Conservation (phyloP, 1,140 invertebrate species). For the Papilio aristodemus region DNA sequence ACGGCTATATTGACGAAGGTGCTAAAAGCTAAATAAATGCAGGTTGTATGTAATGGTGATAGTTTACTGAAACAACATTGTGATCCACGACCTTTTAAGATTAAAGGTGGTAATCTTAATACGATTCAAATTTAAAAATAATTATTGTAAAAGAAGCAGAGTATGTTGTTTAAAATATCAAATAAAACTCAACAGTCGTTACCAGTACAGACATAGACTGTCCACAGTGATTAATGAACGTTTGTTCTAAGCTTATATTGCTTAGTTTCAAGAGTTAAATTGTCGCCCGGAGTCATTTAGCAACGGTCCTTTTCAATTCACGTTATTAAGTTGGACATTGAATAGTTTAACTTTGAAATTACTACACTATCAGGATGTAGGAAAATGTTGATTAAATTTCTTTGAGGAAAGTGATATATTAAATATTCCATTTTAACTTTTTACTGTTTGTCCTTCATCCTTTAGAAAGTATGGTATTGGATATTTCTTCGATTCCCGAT, state of each 20-base stretch:
- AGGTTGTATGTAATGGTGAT: no score
- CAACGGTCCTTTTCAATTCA: constrained; percentile 9
- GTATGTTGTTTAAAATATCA: neutral
- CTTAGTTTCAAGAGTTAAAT: constrained; percentile 20
- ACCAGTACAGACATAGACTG: neutral
- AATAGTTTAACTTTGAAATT: constrained; percentile 14
- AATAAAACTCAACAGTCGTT: constrained; percentile 9
- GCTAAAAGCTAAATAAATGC: no score
- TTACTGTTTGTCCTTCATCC: no score
- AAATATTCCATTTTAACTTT: neutral
- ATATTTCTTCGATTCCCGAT: no score
- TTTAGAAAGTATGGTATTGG: no score
- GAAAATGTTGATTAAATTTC: neutral
- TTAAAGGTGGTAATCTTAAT: neutral
- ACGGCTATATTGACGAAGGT: no score
- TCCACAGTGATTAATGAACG: constrained; percentile 17
- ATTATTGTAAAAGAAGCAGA: neutral
- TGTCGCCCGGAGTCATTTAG: constrained; percentile 19
- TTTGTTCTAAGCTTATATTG: constrained; percentile 16
- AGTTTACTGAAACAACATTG: no score
- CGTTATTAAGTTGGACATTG: constrained; percentile 8
- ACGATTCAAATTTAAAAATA: neutral
- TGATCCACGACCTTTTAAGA: no score
- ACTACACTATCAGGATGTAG: neutral
- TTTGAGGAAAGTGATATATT: neutral